phyloP scores from a whole-genome alignment of 2,113 vertebrate genomes.

The Forbesichthys papilliferus region DNA sequence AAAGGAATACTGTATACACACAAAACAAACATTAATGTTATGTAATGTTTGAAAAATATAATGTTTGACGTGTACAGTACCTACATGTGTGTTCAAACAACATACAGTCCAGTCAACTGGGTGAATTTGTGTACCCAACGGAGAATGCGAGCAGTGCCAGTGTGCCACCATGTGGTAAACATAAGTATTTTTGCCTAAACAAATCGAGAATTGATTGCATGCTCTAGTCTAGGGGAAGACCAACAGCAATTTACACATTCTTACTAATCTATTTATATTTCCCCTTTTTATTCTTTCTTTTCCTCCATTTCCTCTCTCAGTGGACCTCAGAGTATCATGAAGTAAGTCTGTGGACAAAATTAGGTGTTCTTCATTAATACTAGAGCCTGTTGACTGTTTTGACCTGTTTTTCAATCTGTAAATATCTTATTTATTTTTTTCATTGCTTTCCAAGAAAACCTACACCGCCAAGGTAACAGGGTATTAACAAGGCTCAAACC shows the following conservation, averaged over 20 bases:
- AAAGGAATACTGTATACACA: background rate
- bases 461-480: conserved; percentile 56
- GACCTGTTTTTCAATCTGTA: conserved; percentile 8
- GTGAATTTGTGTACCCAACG: background rate
- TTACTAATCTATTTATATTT: background rate
- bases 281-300: conserved; percentile 3
- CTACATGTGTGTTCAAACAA: background rate
- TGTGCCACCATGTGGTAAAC: conserved; percentile 55
- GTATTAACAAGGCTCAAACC: conserved; percentile 1
- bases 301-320: conserved; percentile 41
- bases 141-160: background rate
- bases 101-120: background rate
- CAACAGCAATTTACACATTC: background rate
- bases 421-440: conserved; percentile 14
- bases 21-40: background rate
- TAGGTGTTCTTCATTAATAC: background rate
- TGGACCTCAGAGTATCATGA: conserved; percentile 71
- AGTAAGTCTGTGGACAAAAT: conserved; percentile 60
- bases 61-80: no score
- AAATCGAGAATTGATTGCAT: conserved; percentile 21
- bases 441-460: conserved; percentile 57
- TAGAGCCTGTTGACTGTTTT: background rate
- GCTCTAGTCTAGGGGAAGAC: background rate
- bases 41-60: no score
- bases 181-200: background rate